These are phyloP conservation scores for Netelia melanura DNA, from an alignment of 2,888 invertebrate species.

Conservation along the genomic window DNA sequence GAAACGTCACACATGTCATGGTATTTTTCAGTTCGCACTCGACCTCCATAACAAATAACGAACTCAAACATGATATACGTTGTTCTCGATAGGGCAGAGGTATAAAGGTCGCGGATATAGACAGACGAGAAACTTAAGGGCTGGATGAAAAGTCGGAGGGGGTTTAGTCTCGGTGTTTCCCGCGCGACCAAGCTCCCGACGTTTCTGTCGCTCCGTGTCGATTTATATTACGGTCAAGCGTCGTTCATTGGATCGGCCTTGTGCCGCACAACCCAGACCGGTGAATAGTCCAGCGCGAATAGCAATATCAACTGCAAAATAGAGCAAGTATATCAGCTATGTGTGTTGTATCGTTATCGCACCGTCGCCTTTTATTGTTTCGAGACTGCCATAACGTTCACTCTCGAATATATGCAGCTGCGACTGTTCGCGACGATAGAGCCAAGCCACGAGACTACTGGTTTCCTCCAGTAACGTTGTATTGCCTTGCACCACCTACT, in stretches of 20 bases:
- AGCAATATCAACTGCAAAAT: constrained; percentile 50
- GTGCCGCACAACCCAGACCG: constrained; percentile 57
- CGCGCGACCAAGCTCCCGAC: not conserved
- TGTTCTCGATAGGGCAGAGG: not conserved
- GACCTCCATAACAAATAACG: constrained; percentile 17
- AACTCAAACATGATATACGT: not conserved
- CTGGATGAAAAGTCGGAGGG: constrained; percentile 8
- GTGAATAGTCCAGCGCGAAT: constrained; percentile 44
- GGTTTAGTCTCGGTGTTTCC: constrained; percentile 18
- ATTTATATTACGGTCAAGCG: constrained; percentile 66
- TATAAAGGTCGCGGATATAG: constrained; percentile 5
- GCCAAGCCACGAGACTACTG: constrained; percentile 3
- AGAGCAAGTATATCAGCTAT: constrained; percentile 35
- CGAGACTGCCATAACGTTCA: constrained; percentile 40
- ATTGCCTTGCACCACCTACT: constrained; percentile 12
- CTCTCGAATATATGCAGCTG: constrained; percentile 24
- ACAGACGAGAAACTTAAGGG: constrained; percentile 18
- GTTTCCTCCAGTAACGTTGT: constrained; percentile 29
- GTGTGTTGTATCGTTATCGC: constrained; percentile 62
- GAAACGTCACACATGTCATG: not conserved
- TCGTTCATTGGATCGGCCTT: constrained; percentile 70
- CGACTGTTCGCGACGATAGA: constrained; percentile 40
- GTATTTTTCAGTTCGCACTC: constrained; percentile 1
- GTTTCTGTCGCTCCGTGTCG: constrained; percentile 46
- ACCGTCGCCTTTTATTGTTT: constrained; percentile 60